These are phyloP conservation scores for Prenolepis imparis DNA, from an alignment of 2,888 invertebrate genomes.

Conservation along the genomic window DNA sequence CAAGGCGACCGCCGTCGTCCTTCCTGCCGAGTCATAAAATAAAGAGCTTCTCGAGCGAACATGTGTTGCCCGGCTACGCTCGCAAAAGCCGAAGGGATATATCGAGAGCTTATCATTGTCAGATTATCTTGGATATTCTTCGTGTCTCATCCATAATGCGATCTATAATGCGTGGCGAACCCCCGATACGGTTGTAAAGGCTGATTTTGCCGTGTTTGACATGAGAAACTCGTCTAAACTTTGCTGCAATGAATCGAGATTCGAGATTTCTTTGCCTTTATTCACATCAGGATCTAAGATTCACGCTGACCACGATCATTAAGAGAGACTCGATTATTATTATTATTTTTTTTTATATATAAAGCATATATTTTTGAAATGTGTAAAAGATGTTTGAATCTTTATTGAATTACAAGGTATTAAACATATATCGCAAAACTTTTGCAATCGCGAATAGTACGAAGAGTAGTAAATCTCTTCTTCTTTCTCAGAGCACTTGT, in stretches of 20 bases:
- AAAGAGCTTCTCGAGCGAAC: conserved; percentile 69
- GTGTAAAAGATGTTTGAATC: not conserved
- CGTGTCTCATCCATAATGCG: not conserved
- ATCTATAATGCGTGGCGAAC: not conserved
- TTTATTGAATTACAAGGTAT: not conserved
- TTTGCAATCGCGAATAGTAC: not conserved
- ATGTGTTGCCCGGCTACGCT: conserved; percentile 27
- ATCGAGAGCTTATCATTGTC: conserved; percentile 23
- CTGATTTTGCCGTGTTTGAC: too few species aligned
- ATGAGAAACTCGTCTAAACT: not conserved
- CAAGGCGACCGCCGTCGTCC: conserved; percentile 66
- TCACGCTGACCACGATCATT: not conserved
- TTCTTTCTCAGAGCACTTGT: not conserved
- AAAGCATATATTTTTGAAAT: not conserved
- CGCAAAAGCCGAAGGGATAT: conserved; percentile 35
- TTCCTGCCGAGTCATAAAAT: conserved; percentile 83
- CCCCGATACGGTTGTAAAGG: not conserved
- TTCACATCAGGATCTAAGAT: not conserved
- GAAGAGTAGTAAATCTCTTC: not conserved
- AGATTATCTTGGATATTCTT: conserved; percentile 42
- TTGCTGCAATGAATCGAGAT: not conserved
- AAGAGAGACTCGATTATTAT: not conserved
- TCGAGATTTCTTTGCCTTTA: not conserved
- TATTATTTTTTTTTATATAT: not conserved
- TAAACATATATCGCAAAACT: not conserved